These are phyloP conservation scores for Channa striata DNA, from an alignment of 2,797 vertebrate species.

Conservation along the genomic window DNA sequence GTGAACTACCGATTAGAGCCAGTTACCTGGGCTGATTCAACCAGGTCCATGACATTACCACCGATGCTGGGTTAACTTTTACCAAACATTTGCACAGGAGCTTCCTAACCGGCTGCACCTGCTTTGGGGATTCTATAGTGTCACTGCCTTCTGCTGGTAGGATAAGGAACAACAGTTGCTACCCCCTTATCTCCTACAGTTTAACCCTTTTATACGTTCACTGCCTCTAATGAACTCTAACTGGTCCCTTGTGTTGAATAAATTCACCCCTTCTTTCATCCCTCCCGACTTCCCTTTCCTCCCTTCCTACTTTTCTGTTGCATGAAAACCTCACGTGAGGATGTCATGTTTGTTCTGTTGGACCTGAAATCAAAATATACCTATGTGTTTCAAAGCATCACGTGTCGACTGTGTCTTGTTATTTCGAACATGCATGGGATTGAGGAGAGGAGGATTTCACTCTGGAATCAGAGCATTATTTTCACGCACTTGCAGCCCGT, in stretches of 20 bases:
- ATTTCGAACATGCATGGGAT: not conserved
- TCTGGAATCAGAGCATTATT: not conserved
- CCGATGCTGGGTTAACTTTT: slow-evolving; percentile 25
- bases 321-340: slow-evolving; percentile 84
- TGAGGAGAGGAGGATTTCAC: not conserved
- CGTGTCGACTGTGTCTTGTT: slow-evolving; percentile 56
- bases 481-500: slow-evolving; percentile 4
- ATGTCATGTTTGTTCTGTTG: slow-evolving; percentile 81
- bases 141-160: slow-evolving; percentile 80
- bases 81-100: slow-evolving; percentile 58
- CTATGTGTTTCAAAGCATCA: slow-evolving; percentile 79
- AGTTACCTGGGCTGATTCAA: slow-evolving; percentile 33
- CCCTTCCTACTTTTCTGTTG: slow-evolving; percentile 81
- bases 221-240: slow-evolving; percentile 71
- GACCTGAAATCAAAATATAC: slow-evolving; percentile 79
- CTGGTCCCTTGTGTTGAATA: slow-evolving; percentile 68
- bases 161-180: slow-evolving; percentile 67
- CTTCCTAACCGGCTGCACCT: slow-evolving; percentile 67
- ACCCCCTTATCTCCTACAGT: slow-evolving; percentile 16
- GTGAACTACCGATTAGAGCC: slow-evolving; percentile 8
- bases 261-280: slow-evolving; percentile 40
- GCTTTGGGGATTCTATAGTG: slow-evolving; percentile 62
- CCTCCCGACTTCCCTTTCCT: slow-evolving; percentile 30
- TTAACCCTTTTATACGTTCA: slow-evolving; percentile 65
- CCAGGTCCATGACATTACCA: slow-evolving; percentile 16